Evolutionary conservation across 2,888 invertebrate genomes (phyloP).

Genomic region (Drosophila paracracens): DNA sequence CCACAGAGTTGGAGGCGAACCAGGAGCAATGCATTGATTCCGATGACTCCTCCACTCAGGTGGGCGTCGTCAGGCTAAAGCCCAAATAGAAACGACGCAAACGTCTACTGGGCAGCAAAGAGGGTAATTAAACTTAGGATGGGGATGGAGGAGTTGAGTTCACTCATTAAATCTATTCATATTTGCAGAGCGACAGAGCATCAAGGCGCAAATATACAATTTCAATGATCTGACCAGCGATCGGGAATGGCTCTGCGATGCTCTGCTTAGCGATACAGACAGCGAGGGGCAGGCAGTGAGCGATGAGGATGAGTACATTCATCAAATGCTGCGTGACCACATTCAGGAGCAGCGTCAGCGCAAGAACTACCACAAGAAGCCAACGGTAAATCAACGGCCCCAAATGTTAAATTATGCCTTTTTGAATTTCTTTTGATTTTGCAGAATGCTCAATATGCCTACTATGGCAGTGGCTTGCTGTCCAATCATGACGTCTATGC

Average conservation of each 20-base stretch:
- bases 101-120: slow-evolving; percentile 67
- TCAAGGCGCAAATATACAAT: slow-evolving; percentile 92
- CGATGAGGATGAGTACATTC: slow-evolving; percentile 89
- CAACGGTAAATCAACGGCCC: slow-evolving; percentile 87
- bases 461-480: slow-evolving; percentile 95
- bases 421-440: slow-evolving; percentile 27
- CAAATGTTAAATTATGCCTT: background rate
- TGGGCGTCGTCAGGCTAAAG: slow-evolving; percentile 48
- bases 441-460: slow-evolving; percentile 93
- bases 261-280: slow-evolving; percentile 90
- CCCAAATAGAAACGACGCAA: slow-evolving; percentile 49
- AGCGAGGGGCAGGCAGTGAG: slow-evolving; percentile 88
- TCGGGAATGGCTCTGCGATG: slow-evolving; percentile 94
- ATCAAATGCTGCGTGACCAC: slow-evolving; percentile 91
- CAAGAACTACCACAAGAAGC: slow-evolving; percentile 91
- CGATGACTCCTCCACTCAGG: slow-evolving; percentile 79
- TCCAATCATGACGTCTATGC: slow-evolving; percentile 95
- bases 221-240: slow-evolving; percentile 92
- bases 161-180: background rate
- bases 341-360: slow-evolving; percentile 90
- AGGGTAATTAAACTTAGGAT: slow-evolving; percentile 63
- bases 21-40: slow-evolving; percentile 75
- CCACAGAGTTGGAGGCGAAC: slow-evolving; percentile 79
- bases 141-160: background rate
- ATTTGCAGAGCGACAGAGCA: slow-evolving; percentile 89